phyloP scores from a whole-genome alignment of 2,888 invertebrate genomes.

The Pegoplata infirma region DNA sequence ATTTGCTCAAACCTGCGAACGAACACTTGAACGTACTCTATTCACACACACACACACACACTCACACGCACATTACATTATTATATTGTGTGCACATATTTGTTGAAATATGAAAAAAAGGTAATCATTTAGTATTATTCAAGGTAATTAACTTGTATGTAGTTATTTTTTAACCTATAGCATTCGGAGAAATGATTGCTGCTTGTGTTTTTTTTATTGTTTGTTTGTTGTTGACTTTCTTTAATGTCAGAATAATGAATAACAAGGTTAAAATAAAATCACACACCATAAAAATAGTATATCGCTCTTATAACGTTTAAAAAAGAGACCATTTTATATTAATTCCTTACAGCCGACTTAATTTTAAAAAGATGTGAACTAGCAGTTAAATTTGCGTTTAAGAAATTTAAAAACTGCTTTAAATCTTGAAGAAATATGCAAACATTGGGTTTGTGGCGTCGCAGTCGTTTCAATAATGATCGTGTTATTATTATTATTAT shows the following conservation, averaged over 20 bases:
- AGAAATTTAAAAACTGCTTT: too few species aligned
- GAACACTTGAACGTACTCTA: not conserved
- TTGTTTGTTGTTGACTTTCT: not conserved
- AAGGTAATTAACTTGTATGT: not conserved
- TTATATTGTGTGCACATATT: too few species aligned
- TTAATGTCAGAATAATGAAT: not conserved
- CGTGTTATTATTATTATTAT: not conserved
- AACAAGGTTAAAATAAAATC: not conserved
- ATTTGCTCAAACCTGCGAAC: not conserved
- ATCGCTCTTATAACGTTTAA: too few species aligned
- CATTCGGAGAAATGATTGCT: not conserved
- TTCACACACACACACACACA: not conserved
- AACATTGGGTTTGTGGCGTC: constrained; percentile 15
- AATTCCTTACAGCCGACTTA: too few species aligned
- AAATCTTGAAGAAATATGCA: constrained; percentile 24
- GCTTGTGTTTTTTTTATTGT: not conserved
- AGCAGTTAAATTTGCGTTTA: too few species aligned
- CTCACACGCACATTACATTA: too few species aligned
- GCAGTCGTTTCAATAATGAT: not conserved
- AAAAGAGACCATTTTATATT: too few species aligned
- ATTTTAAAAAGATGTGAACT: too few species aligned
- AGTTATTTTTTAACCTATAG: not conserved
- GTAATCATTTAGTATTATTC: not conserved
- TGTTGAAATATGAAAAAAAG: not conserved
- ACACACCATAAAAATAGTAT: too few species aligned